Evolutionary conservation across 2,113 vertebrate genomes (phyloP).

Genomic region (Daboia siamensis): DNA sequence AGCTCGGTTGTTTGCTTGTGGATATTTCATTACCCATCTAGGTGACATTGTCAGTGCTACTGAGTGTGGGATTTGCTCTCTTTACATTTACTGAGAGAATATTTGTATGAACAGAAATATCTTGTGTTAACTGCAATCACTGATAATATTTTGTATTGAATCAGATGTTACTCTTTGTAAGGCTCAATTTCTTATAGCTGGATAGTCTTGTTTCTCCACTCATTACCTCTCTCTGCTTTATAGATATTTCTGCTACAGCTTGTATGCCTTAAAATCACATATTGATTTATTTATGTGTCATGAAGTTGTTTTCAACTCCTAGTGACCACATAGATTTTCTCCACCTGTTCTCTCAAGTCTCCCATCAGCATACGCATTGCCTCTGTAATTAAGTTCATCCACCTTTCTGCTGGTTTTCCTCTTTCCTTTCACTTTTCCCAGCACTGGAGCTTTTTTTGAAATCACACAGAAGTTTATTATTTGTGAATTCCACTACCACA

Average conservation of each 20-base stretch:
- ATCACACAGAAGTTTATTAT: background rate
- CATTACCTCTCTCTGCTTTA: background rate
- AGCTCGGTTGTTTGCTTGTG: background rate
- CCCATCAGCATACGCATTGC: background rate
- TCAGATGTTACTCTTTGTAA: background rate
- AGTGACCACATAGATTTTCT: background rate
- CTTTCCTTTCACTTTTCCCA: background rate
- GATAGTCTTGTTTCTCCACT: background rate
- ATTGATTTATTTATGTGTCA: background rate
- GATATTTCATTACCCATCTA: background rate
- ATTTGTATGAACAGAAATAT: background rate
- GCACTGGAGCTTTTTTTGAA: background rate
- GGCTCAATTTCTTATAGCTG: background rate
- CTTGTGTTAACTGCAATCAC: background rate
- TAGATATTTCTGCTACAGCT: background rate
- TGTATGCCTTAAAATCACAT: background rate
- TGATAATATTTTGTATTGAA: background rate
- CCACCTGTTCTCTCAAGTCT: background rate
- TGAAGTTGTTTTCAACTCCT: background rate
- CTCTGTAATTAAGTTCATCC: background rate
- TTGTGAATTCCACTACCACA: background rate
- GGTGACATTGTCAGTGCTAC: background rate
- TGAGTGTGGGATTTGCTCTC: background rate
- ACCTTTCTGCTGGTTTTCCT: background rate
- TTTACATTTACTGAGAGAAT: background rate